phyloP scores from a whole-genome alignment of 2,888 invertebrate genomes.

The Folsomia candida region DNA sequence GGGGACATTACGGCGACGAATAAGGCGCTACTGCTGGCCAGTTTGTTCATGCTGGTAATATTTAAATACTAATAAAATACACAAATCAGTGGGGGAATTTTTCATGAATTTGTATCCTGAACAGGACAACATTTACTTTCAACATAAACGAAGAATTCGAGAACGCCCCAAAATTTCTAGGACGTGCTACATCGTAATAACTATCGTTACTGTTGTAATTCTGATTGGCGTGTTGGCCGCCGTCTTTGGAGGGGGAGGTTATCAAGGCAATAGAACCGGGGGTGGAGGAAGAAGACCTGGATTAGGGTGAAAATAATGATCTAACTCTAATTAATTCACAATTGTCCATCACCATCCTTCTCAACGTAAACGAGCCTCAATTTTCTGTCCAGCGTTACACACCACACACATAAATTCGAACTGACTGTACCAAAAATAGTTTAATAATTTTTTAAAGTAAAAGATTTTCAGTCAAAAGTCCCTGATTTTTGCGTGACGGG shows the following conservation, averaged over 20 bases:
- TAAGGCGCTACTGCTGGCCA: conserved; percentile 37
- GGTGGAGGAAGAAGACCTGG: conserved; percentile 7
- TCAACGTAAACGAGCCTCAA: too few relatives aligned
- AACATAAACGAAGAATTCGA: conserved; percentile 27
- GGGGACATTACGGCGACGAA: conserved; percentile 35
- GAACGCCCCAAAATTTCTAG: conserved; percentile 33
- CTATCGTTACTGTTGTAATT: conserved; percentile 28
- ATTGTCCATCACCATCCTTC: too few relatives aligned
- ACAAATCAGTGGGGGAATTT: neutral
- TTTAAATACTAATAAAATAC: neutral
- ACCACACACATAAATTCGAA: too few relatives aligned
- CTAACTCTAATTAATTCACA: neutral
- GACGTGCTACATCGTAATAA: conserved; percentile 36
- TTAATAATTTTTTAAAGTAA: neutral
- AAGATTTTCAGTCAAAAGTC: too few relatives aligned
- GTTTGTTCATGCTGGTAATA: conserved; percentile 39
- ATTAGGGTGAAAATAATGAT: neutral
- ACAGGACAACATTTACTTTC: conserved; percentile 39
- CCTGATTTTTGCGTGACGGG: too few relatives aligned
- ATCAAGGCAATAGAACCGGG: conserved; percentile 20
- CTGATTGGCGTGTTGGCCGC: conserved; percentile 29
- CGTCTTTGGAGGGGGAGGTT: conserved; percentile 40
- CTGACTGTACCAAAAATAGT: neutral
- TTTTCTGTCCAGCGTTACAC: too few relatives aligned
- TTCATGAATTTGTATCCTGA: neutral